Base-by-base conservation (phyloP, 2,888 invertebrate species). In the Hipparchia sbordonii region DNA sequence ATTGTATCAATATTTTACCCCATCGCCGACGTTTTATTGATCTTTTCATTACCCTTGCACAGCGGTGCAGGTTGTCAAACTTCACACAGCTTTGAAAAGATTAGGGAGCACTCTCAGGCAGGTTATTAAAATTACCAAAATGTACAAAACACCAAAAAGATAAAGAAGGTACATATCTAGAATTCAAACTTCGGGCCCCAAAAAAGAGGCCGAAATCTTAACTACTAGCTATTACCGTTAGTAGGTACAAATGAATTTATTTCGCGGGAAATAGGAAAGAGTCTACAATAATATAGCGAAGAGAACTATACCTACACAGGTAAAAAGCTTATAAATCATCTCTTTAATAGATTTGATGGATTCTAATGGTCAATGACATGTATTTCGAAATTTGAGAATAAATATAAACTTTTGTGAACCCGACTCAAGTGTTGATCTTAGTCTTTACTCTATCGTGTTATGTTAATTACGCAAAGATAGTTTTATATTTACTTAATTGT, bases 381-480 rank as follows among this genome's bases (percentile, higher is more conserved):
- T 23, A 39, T 33, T 63, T 62, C 78, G 77, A 79, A 70, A 82
- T 82, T 81, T 74, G 77, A 80, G 80, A 85, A 84, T 84, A 86
- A 83, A 86, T 80, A 88, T 82, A 83, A 85, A 83, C 79, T 88
- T 87, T 82, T 67, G 83, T 86, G 84, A 87, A 90, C 90, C 84
- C 82, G 88, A 87, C 88, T 86, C 79, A 85, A 88, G 87, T 91
- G 86, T 90, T 87, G 88, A 84, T 89, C 81, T 89, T 88, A 80
- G 84, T 85, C 85, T 90, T 86, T 85, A 84, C 81, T 87, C 84
- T 89, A 90, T 89, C 89, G 85, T 89, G 91, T 93, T 93, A 93
- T 93, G 93, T 91, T 90, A 93, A 93, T 93, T 87, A 88, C 81
- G 84, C 84, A 85, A 87, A 89, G 85, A 87, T 83, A 85, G 88